phyloP scores from a whole-genome alignment of 2,113 vertebrate genomes.

The Phalacrocorax aristotelis region DNA sequence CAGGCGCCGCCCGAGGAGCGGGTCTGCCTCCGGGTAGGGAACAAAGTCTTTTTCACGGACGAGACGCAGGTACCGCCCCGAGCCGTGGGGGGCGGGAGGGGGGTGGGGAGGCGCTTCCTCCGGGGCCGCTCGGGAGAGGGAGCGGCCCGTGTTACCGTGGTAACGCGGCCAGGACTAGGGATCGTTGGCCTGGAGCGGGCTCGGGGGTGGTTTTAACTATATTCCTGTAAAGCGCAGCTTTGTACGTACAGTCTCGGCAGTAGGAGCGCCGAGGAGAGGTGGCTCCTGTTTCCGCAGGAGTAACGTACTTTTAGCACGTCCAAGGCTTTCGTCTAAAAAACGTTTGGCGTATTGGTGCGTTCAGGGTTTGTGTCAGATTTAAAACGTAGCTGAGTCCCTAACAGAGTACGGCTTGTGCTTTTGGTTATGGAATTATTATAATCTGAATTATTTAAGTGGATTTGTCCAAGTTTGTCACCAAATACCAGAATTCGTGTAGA shows the following conservation, averaged over 20 bases:
- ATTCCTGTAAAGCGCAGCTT: accelerated
- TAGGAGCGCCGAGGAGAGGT: neutral
- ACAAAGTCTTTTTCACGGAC: too few relatives aligned
- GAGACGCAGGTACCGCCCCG: too few relatives aligned
- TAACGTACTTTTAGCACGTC: accelerated
- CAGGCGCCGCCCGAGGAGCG: too few relatives aligned
- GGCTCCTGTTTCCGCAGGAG: accelerated
- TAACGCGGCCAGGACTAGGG: neutral
- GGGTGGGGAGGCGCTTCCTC: too few relatives aligned
- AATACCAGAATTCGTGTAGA: neutral
- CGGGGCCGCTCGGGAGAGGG: too few relatives aligned
- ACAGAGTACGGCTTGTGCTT: neutral
- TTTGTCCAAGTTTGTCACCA: neutral
- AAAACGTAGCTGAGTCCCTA: accelerated
- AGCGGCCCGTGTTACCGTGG: neutral
- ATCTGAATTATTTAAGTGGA: neutral
- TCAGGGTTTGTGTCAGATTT: neutral
- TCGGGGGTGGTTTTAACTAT: neutral
- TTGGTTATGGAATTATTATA: neutral
- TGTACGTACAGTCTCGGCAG: neutral
- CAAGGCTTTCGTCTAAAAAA: neutral
- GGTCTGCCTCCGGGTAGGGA: too few relatives aligned
- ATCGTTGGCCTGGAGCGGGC: neutral
- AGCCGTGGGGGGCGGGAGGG: neutral
- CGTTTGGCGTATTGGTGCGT: accelerated